Evolutionary conservation across 2,797 vertebrate species (phyloP).

Genomic region (Malurus leucopterus): DNA sequence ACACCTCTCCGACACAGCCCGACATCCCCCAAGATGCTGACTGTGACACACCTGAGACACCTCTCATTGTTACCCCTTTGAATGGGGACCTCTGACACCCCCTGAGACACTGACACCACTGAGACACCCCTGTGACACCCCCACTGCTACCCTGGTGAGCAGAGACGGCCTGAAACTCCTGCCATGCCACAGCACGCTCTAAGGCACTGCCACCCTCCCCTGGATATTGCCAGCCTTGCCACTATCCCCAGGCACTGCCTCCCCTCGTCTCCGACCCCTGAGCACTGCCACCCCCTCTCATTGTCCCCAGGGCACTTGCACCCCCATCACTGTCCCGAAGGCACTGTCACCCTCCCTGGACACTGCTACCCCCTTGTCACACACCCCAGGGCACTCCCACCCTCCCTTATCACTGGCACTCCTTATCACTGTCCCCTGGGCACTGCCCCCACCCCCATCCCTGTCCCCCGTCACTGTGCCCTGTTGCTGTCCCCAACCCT

Average conservation of each 20-base stretch:
- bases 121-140: neutral
- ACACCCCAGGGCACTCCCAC: no score
- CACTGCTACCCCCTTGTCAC: neutral
- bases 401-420: neutral
- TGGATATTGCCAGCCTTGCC: neutral
- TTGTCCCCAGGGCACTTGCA: neutral
- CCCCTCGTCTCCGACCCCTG: neutral
- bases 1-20: accelerated
- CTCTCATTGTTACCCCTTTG: neutral
- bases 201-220: neutral
- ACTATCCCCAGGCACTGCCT: neutral
- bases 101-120: neutral
- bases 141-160: neutral
- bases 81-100: neutral
- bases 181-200: neutral
- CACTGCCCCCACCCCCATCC: neutral
- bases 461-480: neutral
- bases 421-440: neutral
- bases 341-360: neutral
- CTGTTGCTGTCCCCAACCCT: neutral
- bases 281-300: neutral
- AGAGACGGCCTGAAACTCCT: neutral
- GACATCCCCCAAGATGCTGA: neutral
- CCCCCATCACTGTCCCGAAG: neutral
- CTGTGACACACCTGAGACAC: neutral